Base-by-base conservation (phyloP, 2,888 invertebrate species). In the Troides aeacus region DNA sequence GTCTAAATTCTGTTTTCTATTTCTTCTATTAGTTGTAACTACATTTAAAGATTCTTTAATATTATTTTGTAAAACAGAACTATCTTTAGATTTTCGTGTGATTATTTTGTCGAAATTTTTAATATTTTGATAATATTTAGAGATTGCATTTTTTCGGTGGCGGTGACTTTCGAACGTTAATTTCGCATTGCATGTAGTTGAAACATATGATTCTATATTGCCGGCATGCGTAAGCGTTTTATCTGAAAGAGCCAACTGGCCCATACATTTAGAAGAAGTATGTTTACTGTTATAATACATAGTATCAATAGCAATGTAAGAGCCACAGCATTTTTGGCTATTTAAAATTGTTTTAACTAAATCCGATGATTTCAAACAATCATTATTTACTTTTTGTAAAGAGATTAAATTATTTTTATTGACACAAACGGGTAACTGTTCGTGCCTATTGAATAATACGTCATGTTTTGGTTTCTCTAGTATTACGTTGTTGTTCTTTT, bases 121-220 rank as follows among this genome's bases (percentile, higher is more conserved):
- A 58, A 15, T n/a, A 58, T 24, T 58, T 58, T 23, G 56, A 39
- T 74, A 36, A 50, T 74, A 57, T 71, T 56, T 63, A 66, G 24
- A 57, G 30, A 62, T 30, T 67, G 56, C 24, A 42, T 68, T 56
- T 62, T 70, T 71, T 59, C 74, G 64, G 70, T 82, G 79, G 66
- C 75, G 69, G 70, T 87, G 86, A 71, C 87, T 87, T 69, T 87
- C 77, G 71, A 79, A 87, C 57, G 87, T 86, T 56, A 80, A 63
- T 69, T 70, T 76, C 12, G 74, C 56, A 21, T 66, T 53, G 23
- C 62, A 36, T 62, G 36, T 23, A 5, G 56, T 61, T 46, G 58
- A 66, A 53, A 60, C 12, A 12, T 42, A 68, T n/a, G 70, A 17
- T 23, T 56, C 61, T 17, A 58, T 36, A 3, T 68, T 62, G 24